A percentile compares a stretch with the other conserved stretches of the same genome.
Evolutionary conservation across 2,888 invertebrate genomes (phyloP).

Genomic region (Pyralis farinalis): DNA sequence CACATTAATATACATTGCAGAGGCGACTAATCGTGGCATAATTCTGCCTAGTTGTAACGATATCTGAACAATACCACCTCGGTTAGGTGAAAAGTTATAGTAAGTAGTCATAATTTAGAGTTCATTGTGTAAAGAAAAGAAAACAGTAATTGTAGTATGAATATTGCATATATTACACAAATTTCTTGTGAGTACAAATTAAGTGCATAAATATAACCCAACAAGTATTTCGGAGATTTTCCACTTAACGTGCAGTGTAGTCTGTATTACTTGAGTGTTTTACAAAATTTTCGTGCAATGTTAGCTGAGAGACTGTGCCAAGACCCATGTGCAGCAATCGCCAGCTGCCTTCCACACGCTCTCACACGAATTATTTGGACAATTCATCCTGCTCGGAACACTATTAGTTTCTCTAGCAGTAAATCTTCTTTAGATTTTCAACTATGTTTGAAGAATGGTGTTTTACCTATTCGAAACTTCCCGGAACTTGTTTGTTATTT

Average conservation of each 20-base stretch:
- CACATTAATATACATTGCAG: too few relatives aligned
- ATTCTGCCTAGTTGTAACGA: too few relatives aligned
- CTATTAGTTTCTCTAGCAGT: slow-evolving; percentile 6
- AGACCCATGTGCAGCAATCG: slow-evolving; percentile 10
- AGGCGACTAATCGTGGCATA: too few relatives aligned
- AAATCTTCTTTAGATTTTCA: slow-evolving; percentile 8
- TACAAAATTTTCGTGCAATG: slow-evolving; percentile 19
- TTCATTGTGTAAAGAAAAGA: too few relatives aligned
- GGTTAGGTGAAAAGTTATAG: too few relatives aligned
- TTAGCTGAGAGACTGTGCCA: slow-evolving; percentile 15
- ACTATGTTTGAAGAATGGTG: slow-evolving; percentile 3
- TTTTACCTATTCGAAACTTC: not conserved
- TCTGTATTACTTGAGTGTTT: slow-evolving; percentile 10
- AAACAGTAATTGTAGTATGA: too few relatives aligned
- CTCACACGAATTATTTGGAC: slow-evolving; percentile 12
- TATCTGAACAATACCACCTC: too few relatives aligned
- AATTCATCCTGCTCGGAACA: slow-evolving; percentile 8
- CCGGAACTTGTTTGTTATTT: not conserved
- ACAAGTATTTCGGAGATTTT: not conserved
- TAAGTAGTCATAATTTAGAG: too few relatives aligned
- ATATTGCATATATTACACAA: too few relatives aligned
- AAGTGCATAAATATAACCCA: not conserved
- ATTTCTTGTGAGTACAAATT: too few relatives aligned
- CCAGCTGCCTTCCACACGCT: slow-evolving; percentile 11
- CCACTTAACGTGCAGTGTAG: slow-evolving; percentile 7